Percentiles rank a stretch among this genome's conserved stretches.
These are phyloP conservation scores for Onychostoma macrolepis DNA, from an alignment of 2,113 vertebrate species.

Conservation along the genomic window DNA sequence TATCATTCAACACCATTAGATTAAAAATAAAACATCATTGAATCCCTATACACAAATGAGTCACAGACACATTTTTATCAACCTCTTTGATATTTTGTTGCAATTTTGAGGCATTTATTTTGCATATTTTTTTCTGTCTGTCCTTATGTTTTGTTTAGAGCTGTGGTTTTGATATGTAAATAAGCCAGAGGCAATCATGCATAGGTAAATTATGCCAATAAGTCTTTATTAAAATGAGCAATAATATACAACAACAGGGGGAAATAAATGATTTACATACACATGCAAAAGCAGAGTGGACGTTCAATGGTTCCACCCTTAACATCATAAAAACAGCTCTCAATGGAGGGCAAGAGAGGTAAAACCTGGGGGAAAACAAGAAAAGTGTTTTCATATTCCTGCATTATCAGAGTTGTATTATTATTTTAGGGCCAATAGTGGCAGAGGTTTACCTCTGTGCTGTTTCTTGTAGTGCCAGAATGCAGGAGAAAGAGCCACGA, in stretches of 20 bases:
- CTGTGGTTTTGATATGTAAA: background rate
- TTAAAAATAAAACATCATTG: background rate
- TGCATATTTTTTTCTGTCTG: background rate
- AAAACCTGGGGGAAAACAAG: background rate
- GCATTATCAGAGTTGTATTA: background rate
- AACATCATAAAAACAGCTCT: background rate
- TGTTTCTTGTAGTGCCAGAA: background rate
- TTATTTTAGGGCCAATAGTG: background rate
- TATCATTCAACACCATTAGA: background rate
- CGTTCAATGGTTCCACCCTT: background rate
- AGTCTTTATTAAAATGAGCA: constrained; percentile 2
- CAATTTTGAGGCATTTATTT: background rate
- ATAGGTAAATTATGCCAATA: background rate
- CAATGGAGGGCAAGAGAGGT: background rate
- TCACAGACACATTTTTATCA: background rate
- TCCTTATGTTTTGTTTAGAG: background rate
- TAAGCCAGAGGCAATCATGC: background rate
- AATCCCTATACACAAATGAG: background rate
- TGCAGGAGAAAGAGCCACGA: background rate
- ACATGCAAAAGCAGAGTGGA: background rate
- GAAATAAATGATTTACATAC: background rate
- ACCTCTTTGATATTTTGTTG: background rate
- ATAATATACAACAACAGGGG: background rate
- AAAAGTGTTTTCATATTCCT: background rate
- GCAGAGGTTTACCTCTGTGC: background rate